Base-by-base conservation (phyloP, 35 echinoderm and acorn worm species). In the Ophiothrix spiculata region DNA sequence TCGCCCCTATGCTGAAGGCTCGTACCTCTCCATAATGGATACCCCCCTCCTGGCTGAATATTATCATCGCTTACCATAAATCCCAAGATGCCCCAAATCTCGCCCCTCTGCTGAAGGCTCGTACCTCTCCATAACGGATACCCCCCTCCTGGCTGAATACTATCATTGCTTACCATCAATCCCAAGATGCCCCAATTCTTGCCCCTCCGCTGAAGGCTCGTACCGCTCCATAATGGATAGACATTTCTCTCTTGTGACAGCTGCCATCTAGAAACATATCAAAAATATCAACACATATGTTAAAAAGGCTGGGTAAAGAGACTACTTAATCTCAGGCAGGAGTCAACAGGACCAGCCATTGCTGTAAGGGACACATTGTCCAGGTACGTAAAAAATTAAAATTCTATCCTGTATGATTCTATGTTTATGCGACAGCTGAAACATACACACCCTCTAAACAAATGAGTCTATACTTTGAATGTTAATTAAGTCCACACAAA, bases 21-120 rank as follows among this genome's bases (percentile, higher is more conserved):
- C 93, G 39, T 95, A 95, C 32, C 84, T 91, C 37, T 95, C 79
- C 39, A 91, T 95, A n/a, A n/a, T n/a, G n/a, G n/a, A n/a, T n/a
- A n/a, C n/a, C n/a, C n/a, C n/a, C n/a, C n/a, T n/a, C n/a, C n/a
- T n/a, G n/a, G n/a, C n/a, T n/a, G n/a, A n/a, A n/a, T n/a, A n/a
- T n/a, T n/a, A n/a, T n/a, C n/a, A n/a, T n/a, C n/a, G n/a, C n/a
- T n/a, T n/a, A 97, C 94, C 94, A 79, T 97, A 90, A 82, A 97
- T 92, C 12, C 86, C 94, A 32, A 97, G 87, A 76, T 97, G 87
- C 15, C 94, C 94, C 49, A 90, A 90, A 15, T 83, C 82, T 46
- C 80, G 37, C 3, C 94, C 94, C 80, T 97, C 94, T 37, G 41
- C 87, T 40, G 94, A 97, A 1, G 91, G 90, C 77, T 97, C 94